Base-by-base conservation (phyloP, 2,888 invertebrate genomes). In the Sarcophaga subvicina region DNA sequence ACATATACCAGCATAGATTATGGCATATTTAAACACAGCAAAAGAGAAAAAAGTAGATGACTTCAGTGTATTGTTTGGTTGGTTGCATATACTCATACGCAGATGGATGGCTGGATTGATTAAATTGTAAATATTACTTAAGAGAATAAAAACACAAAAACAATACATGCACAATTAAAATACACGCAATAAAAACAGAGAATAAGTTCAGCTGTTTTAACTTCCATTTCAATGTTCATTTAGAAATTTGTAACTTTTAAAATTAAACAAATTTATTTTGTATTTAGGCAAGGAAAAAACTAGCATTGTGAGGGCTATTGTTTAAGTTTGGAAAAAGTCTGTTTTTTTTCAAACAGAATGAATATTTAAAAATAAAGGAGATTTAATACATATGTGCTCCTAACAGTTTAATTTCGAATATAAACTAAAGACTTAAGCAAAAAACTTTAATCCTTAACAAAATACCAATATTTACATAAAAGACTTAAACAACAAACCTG, bases 391-490 rank as follows among this genome's bases (percentile, higher is more conserved):
- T 54, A 14, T 17, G 54, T 54, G 14, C 54, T 49, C 14, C 11
- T 14, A 14, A 5, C 0, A 14, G 3, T 54, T 54, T 17, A 17
- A 4, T 14, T 4, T 54, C 4, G 17, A 54, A 14, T 54, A 25
- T 12, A 73, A 60, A 3, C 37, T 27, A 27, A 80, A 59, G 75
- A 70, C 81, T 87, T 89, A 89, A 86, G 89, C 67, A 87, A 88
- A 89, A 88, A 90, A 90, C 90, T 67, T 69, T 20, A 25, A 60
- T 54, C 62, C 6, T 22, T 62, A 0, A 62, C 3, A 20, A 25
- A 64, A 64, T 45, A 8, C 37, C n/a, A 8, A 47, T 12, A 22
- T n/a, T 45, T n/a, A 67, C 2, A 20, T 5, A 11, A 45, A 67
- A 67, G 20, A 67, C 67, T 67, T 67, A 37, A 45, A 20, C 12